phyloP scores from a whole-genome alignment of 2,113 vertebrate genomes.

The Beaufortia kweichowensis region DNA sequence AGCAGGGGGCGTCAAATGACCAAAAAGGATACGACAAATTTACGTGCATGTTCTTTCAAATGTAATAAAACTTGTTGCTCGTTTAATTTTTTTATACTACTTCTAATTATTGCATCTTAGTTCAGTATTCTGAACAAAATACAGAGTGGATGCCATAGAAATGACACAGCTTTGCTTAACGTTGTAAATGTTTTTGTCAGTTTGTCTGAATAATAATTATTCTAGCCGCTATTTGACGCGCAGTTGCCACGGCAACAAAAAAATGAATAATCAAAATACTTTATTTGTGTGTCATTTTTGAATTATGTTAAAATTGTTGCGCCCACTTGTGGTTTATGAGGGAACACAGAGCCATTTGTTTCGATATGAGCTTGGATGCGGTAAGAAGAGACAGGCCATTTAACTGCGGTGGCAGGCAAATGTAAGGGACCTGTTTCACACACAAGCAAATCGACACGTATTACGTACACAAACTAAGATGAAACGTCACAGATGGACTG shows the following conservation, averaged over 20 bases:
- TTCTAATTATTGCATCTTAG: too few species aligned
- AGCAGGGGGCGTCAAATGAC: slow-evolving; percentile 36
- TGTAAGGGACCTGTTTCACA: not conserved
- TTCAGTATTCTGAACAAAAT: too few species aligned
- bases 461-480: not conserved
- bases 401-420: not conserved
- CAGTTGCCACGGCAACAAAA: not conserved
- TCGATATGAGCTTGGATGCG: slow-evolving; percentile 5
- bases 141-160: too few species aligned
- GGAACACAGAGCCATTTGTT: slow-evolving; percentile 19
- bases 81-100: too few species aligned
- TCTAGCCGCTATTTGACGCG: not conserved
- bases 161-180: too few species aligned
- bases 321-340: slow-evolving; percentile 5
- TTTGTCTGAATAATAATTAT: too few species aligned
- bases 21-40: too few species aligned
- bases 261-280: not conserved
- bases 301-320: not conserved
- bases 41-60: too few species aligned
- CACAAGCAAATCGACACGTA: slow-evolving; percentile 5
- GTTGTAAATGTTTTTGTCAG: too few species aligned
- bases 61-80: too few species aligned
- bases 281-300: not conserved
- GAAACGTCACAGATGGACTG: not conserved
- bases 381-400: not conserved